Conservation (phyloP, 2,113 vertebrate species). For the Alligator sinensis region DNA sequence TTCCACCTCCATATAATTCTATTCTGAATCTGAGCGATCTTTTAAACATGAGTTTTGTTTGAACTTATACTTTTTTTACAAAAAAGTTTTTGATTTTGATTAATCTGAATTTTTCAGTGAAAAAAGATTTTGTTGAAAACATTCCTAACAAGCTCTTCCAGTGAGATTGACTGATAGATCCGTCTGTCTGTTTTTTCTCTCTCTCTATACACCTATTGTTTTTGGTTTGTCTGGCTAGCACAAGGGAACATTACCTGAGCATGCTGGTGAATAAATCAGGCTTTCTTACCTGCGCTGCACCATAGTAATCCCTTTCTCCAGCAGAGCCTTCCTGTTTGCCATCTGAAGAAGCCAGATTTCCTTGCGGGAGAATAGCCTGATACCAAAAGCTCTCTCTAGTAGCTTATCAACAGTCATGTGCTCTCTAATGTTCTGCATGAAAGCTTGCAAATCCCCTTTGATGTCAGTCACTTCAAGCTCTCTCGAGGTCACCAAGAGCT, state of each 20-base stretch:
- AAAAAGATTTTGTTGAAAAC: too few species aligned
- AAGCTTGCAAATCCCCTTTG: conserved; percentile 83
- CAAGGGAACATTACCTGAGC: not conserved
- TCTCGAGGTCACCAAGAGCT: conserved; percentile 75
- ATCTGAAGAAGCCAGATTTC: conserved; percentile 89
- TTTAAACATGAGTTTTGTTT: too few species aligned
- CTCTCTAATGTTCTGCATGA: conserved; percentile 79
- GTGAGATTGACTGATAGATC: not conserved
- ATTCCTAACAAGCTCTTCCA: not conserved
- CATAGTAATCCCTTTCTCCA: conserved; percentile 84
- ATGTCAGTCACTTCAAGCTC: conserved; percentile 82
- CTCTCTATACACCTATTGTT: not conserved
- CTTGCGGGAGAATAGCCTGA: conserved; percentile 84
- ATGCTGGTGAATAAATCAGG: not conserved
- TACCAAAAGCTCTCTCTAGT: conserved; percentile 85
- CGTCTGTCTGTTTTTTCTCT: not conserved
- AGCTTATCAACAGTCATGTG: conserved; percentile 79
- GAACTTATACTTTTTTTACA: too few species aligned
- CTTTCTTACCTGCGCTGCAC: conserved; percentile 81
- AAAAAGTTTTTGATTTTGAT: too few species aligned
- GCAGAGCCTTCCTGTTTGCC: conserved; percentile 85
- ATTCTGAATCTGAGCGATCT: too few species aligned
- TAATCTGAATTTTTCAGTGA: too few species aligned
- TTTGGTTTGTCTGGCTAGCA: fast-evolving
- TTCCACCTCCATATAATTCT: too few species aligned